Percentiles rank a stretch among this genome's conserved stretches.
These are phyloP conservation scores for Oryzaephilus surinamensis DNA, from an alignment of 1,140 invertebrate genomes.

Conservation along the genomic window DNA sequence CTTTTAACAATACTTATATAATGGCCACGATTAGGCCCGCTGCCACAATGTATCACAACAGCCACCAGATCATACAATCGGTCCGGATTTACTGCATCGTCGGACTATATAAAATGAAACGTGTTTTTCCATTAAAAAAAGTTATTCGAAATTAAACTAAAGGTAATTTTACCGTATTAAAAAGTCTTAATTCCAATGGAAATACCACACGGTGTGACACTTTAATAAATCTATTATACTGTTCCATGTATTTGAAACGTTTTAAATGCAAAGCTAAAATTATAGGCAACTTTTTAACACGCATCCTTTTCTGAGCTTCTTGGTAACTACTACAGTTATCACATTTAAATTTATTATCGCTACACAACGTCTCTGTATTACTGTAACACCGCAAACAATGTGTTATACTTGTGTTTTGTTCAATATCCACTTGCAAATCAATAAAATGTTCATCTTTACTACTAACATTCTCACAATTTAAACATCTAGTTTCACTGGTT, in stretches of 20 bases:
- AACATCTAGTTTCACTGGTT: conserved; percentile 96
- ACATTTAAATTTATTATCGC: conserved; percentile 99
- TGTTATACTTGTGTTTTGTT: conserved; percentile 98
- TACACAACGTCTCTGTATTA: conserved; percentile 97
- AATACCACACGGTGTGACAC: conserved; percentile 98
- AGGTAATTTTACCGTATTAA: conserved; percentile 77
- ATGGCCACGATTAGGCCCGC: conserved; percentile 96
- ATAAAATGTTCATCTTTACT: conserved; percentile 99
- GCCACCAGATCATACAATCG: conserved; percentile 96
- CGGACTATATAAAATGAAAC: conserved; percentile 57
- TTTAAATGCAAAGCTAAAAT: conserved; percentile 97
- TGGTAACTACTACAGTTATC: conserved; percentile 99
- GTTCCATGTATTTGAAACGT: conserved; percentile 98
- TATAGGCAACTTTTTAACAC: conserved; percentile 96
- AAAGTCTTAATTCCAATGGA: conserved; percentile 91
- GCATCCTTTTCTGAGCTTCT: conserved; percentile 95
- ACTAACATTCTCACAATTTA: conserved; percentile 99
- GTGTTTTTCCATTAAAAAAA: conserved; percentile 7
- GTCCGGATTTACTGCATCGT: conserved; percentile 96
- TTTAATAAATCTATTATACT: conserved; percentile 97
- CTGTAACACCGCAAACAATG: conserved; percentile 96
- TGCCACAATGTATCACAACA: conserved; percentile 98
- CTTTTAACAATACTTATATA: conserved; percentile 99
- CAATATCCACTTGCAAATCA: conserved; percentile 97
- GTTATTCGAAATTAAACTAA: conserved; percentile 5